phyloP scores from a whole-genome alignment of 2,797 vertebrate species.

The Tachyglossus aculeatus region DNA sequence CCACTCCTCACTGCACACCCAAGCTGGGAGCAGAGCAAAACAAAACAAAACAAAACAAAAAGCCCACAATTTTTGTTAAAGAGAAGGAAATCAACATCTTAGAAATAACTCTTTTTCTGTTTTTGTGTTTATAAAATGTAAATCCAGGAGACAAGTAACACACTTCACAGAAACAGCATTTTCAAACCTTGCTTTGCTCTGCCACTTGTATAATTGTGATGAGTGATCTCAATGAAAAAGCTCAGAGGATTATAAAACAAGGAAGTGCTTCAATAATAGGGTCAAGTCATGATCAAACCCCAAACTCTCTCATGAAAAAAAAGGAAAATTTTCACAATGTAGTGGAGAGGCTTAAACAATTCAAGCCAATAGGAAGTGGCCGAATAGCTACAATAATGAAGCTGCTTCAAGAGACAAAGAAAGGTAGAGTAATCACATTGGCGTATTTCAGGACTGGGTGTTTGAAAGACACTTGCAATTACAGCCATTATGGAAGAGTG shows the following conservation, averaged over 20 bases:
- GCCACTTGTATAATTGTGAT: slow-evolving; percentile 19
- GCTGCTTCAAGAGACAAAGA: slow-evolving; percentile 39
- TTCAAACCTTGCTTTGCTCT: slow-evolving; percentile 35
- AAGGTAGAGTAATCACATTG: slow-evolving; percentile 38
- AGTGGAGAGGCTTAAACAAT: background rate
- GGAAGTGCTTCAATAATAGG: slow-evolving; percentile 5
- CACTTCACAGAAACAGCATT: slow-evolving; percentile 19
- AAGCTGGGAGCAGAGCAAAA: background rate
- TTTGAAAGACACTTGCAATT: slow-evolving; percentile 60
- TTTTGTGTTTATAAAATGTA: slow-evolving; percentile 34
- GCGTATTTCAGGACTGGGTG: slow-evolving; percentile 35
- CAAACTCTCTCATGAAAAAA: background rate
- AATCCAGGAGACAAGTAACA: slow-evolving; percentile 25
- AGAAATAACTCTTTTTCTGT: background rate
- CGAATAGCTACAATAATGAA: slow-evolving; percentile 1
- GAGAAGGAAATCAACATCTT: background rate
- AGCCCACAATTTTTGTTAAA: background rate
- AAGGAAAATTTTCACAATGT: background rate
- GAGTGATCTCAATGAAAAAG: slow-evolving; percentile 16
- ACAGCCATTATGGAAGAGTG: slow-evolving; percentile 61
- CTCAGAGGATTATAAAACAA: slow-evolving; percentile 10
- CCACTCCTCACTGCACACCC: background rate
- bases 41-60: background rate
- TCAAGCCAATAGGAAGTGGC: background rate
- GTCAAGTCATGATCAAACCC: background rate